phyloP scores from a whole-genome alignment of 1,140 invertebrate species.

The Drosophila ohnishii region DNA sequence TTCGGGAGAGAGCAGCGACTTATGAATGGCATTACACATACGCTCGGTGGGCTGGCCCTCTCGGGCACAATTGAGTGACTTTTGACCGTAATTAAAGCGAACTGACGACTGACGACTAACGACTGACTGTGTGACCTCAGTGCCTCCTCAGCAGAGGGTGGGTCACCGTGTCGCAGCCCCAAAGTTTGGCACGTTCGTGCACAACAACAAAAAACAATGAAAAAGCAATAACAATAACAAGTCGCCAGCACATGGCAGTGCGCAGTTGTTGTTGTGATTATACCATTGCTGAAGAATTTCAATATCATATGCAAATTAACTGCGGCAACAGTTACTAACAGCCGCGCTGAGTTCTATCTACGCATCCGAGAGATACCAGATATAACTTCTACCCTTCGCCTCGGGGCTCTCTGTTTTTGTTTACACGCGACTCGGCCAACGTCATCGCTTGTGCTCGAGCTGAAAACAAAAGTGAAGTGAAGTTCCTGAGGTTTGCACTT shows the following conservation, averaged over 20 bases:
- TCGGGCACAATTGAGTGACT: conserved; percentile 67
- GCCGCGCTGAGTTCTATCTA: conserved; percentile 27
- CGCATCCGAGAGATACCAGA: conserved; percentile 39
- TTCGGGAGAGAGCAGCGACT: conserved; percentile 23
- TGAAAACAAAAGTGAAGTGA: conserved; percentile 75
- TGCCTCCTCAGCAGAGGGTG: not conserved
- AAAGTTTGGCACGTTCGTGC: conserved; percentile 34
- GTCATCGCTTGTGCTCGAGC: conserved; percentile 41
- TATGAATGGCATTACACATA: conserved; percentile 55
- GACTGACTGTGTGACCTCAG: conserved; percentile 46
- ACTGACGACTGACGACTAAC: conserved; percentile 8
- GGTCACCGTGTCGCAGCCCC: conserved; percentile 3
- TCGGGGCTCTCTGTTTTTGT: conserved; percentile 36
- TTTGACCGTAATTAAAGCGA: conserved; percentile 73
- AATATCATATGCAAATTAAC: conserved; percentile 65
- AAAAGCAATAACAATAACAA: conserved; percentile 18
- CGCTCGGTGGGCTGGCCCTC: conserved; percentile 37
- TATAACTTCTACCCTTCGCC: not conserved
- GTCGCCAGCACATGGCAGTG: conserved; percentile 13
- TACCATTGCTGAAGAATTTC: conserved; percentile 51
- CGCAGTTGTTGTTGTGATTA: conserved; percentile 49
- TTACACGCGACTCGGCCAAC: conserved; percentile 52
- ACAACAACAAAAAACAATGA: not conserved
- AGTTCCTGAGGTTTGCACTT: conserved; percentile 55
- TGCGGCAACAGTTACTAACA: conserved; percentile 27